Conservation (phyloP, 1,140 invertebrate genomes). For the Holotrichia oblita region DNA sequence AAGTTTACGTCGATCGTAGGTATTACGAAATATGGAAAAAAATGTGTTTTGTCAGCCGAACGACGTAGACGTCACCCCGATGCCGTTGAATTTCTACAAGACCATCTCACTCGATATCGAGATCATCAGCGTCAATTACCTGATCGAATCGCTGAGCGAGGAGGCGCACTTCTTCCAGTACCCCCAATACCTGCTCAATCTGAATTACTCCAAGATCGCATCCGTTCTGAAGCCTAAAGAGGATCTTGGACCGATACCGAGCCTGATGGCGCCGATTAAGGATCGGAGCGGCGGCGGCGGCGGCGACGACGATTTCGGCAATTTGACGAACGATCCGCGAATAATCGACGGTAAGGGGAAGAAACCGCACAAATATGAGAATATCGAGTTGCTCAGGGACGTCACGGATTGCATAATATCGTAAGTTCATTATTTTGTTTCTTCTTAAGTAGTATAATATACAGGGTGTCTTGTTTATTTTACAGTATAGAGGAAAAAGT, state of each 20-base stretch:
- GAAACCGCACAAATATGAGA: not conserved
- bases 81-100: slow-evolving; percentile 40
- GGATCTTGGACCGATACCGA: not conserved
- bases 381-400: slow-evolving; percentile 31
- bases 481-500: too few relatives aligned
- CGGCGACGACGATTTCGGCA: not conserved
- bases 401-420: slow-evolving; percentile 38
- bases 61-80: slow-evolving; percentile 37
- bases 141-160: not conserved
- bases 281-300: not conserved
- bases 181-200: slow-evolving; percentile 17
- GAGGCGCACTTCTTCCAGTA: slow-evolving; percentile 39
- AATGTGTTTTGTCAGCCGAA: slow-evolving; percentile 45
- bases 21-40: too few relatives aligned
- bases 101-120: slow-evolving; percentile 42
- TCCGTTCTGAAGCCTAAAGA: not conserved
- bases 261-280: not conserved
- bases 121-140: slow-evolving; percentile 14
- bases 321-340: not conserved
- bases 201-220: slow-evolving; percentile 8
- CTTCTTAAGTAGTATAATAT: too few relatives aligned
- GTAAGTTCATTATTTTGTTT: too few relatives aligned
- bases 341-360: not conserved
- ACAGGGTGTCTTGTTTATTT: too few relatives aligned
- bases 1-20: too few relatives aligned